Base-by-base conservation (phyloP, 2,888 invertebrate genomes). In the Phrixothrix hirtus region DNA sequence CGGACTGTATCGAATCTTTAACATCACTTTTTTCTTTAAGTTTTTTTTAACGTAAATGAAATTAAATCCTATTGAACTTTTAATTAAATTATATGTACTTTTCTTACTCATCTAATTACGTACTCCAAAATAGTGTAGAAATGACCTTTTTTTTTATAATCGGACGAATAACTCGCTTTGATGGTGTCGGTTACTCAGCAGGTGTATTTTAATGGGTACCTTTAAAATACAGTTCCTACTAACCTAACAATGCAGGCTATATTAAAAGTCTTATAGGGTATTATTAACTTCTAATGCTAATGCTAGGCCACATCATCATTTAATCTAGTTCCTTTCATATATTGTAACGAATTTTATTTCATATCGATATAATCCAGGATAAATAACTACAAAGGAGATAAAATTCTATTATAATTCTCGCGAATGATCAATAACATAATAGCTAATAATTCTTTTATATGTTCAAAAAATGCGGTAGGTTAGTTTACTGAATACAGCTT, bases 1-100 rank as follows among this genome's bases (percentile, higher is more conserved):
- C 38, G 25, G 54, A 54, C 48, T 43, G 54, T 35, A 48, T 32
- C 43, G 44, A 54, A 54, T 54, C 29, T 38, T 31, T 43, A 48
- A 54, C 38, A 43, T 43, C 46, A 36, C 27, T 27, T n/a, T n/a
- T n/a, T n/a, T n/a, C n/a, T n/a, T n/a, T n/a, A n/a, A n/a, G n/a
- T n/a, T n/a, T n/a, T n/a, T n/a, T n/a, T n/a, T n/a, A n/a, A n/a
- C n/a, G n/a, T n/a, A n/a, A n/a, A n/a, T n/a, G n/a, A n/a, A n/a
- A n/a, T n/a, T n/a, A n/a, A n/a, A n/a, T n/a, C n/a, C n/a, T n/a
- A n/a, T n/a, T n/a, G n/a, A n/a, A n/a, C n/a, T n/a, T n/a, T n/a
- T n/a, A n/a, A n/a, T n/a, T n/a, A n/a, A n/a, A n/a, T n/a, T n/a
- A n/a, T n/a, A n/a, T n/a, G n/a, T n/a, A n/a, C n/a, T n/a, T n/a